Evolutionary conservation across 2,888 invertebrate genomes (phyloP).

Genomic region (Coelogynopora nodosa): DNA sequence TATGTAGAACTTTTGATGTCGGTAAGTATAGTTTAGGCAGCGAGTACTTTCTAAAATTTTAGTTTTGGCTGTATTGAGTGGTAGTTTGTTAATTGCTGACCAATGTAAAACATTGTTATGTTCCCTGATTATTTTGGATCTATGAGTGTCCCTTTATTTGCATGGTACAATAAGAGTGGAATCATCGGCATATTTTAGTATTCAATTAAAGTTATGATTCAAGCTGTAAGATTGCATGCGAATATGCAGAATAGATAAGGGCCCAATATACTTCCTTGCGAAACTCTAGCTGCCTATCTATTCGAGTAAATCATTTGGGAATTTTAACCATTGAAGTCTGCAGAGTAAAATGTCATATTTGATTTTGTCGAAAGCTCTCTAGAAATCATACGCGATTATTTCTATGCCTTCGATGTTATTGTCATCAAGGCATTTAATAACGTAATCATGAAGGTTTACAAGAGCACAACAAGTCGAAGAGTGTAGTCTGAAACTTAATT

Average conservation of each 20-base stretch:
- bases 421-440: background rate
- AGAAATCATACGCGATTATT: background rate
- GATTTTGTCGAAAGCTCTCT: slow-evolving; percentile 7
- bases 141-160: background rate
- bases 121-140: background rate
- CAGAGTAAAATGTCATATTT: background rate
- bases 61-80: background rate
- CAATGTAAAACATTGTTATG: background rate
- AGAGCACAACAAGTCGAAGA: background rate
- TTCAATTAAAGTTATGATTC: background rate
- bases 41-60: background rate
- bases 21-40: background rate
- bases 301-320: slow-evolving; percentile 17
- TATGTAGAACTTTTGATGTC: background rate
- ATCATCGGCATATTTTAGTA: background rate
- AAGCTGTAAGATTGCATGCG: background rate
- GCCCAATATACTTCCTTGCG: too few species aligned
- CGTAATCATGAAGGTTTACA: background rate
- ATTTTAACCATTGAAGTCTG: slow-evolving; percentile 11
- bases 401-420: background rate
- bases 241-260: background rate
- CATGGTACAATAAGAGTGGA: slow-evolving; percentile 9
- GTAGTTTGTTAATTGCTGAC: background rate
- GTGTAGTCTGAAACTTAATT: background rate
- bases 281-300: background rate